A percentile compares a stretch with the other conserved stretches of the same genome.
These are phyloP conservation scores for Triplophysa dalaica DNA, from an alignment of 2,113 vertebrate genomes.

Conservation along the genomic window DNA sequence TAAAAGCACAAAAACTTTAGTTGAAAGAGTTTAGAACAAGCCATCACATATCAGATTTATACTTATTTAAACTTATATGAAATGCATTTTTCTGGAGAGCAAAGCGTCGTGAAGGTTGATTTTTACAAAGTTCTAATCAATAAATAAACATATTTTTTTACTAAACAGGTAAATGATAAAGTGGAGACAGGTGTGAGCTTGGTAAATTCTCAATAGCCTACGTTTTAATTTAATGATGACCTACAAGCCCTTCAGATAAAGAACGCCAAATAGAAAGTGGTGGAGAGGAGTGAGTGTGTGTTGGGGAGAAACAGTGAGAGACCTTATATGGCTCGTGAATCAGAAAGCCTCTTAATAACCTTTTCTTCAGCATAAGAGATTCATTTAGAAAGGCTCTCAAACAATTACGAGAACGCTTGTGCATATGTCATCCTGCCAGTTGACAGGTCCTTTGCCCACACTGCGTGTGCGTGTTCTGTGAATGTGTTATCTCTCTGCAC, in stretches of 20 bases:
- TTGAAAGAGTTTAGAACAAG: no score
- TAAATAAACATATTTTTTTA: background rate
- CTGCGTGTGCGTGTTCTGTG: conserved; percentile 18
- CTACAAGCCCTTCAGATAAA: background rate
- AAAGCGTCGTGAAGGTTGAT: background rate
- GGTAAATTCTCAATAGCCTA: conserved; percentile 10
- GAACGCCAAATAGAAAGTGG: conserved; percentile 4
- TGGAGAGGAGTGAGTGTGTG: background rate
- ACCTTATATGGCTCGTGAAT: conserved; percentile 35
- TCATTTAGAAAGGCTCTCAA: conserved; percentile 54
- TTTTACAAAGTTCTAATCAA: background rate
- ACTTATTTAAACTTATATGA: no score
- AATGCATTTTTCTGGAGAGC: background rate
- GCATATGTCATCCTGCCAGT: background rate
- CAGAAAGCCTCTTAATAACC: conserved; percentile 46
- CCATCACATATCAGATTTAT: no score
- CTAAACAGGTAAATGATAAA: background rate
- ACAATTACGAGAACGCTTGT: conserved; percentile 39
- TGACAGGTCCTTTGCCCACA: conserved; percentile 4
- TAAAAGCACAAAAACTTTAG: no score
- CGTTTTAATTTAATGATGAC: background rate
- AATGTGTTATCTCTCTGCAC: conserved; percentile 43
- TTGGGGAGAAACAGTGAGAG: conserved; percentile 18
- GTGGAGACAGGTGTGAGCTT: conserved; percentile 12
- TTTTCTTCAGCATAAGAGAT: conserved; percentile 34